A percentile compares a stretch with the other conserved stretches of the same genome.
Evolutionary conservation across 2,888 invertebrate species (phyloP).

Genomic region (Lucinisca nassula): DNA sequence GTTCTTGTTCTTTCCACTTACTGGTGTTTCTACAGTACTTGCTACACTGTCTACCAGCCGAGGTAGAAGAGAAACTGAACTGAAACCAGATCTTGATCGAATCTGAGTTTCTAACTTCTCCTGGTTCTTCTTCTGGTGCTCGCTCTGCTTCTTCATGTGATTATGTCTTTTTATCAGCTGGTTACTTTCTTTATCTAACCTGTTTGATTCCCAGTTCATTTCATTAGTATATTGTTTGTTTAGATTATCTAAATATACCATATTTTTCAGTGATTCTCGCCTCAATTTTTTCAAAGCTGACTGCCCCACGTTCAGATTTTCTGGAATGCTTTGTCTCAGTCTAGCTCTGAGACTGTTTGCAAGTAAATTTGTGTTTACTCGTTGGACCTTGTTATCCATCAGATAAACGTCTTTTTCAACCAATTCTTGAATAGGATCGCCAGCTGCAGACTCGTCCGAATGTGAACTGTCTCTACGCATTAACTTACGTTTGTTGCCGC

Average conservation of each 20-base stretch:
- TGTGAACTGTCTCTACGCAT: neutral
- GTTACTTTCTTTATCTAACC: constrained; percentile 60
- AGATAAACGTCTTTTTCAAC: constrained; percentile 70
- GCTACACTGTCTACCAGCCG: constrained; percentile 25
- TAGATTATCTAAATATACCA: constrained; percentile 68
- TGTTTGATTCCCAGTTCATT: constrained; percentile 62
- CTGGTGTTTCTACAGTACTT: neutral
- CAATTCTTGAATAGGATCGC: constrained; percentile 17
- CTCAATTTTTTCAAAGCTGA: constrained; percentile 61
- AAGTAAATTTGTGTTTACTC: constrained; percentile 70
- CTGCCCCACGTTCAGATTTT: constrained; percentile 44
- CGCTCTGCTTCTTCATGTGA: constrained; percentile 65
- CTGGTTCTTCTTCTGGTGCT: constrained; percentile 61
- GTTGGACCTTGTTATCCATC: constrained; percentile 64
- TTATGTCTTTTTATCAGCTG: constrained; percentile 67
- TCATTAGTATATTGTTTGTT: constrained; percentile 64
- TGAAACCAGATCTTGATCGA: constrained; percentile 60
- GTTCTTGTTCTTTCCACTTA: constrained; percentile 8
- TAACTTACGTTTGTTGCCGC: neutral
- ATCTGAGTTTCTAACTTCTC: constrained; percentile 67
- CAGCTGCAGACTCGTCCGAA: neutral
- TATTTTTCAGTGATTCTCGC: constrained; percentile 69
- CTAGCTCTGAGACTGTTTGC: constrained; percentile 74
- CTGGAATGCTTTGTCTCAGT: constrained; percentile 64
- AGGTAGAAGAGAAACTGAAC: constrained; percentile 58